Percentiles rank a stretch among this genome's conserved stretches.
Evolutionary conservation across 1,140 invertebrate genomes (phyloP).

Genomic region (Drosophila asahinai): DNA sequence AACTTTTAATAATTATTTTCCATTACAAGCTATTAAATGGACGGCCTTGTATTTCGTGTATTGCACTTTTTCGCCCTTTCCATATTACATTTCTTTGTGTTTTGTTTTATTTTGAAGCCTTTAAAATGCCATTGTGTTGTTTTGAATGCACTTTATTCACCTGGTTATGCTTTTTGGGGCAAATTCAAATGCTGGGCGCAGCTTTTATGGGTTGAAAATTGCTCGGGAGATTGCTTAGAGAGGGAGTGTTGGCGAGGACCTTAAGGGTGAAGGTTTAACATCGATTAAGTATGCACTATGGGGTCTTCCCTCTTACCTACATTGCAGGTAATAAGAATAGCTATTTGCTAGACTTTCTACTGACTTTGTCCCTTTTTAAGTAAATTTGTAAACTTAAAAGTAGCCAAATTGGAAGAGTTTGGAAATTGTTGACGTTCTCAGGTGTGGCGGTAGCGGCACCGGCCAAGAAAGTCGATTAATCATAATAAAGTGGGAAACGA

Average conservation of each 20-base stretch:
- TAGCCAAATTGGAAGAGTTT: constrained; percentile 7
- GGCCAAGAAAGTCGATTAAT: constrained; percentile 44
- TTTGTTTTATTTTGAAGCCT: background rate
- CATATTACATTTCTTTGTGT: constrained; percentile 9
- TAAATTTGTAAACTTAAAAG: too few species aligned
- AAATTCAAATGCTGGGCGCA: constrained; percentile 11
- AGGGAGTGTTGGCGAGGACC: constrained; percentile 5
- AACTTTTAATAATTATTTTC: constrained; percentile 1
- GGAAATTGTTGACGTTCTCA: constrained; percentile 2
- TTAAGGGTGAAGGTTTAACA: constrained; percentile 3
- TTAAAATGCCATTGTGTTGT: constrained; percentile 11
- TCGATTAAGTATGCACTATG: background rate
- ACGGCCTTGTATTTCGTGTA: background rate
- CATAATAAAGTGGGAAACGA: constrained; percentile 19
- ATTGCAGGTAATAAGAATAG: background rate
- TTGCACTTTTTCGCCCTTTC: constrained; percentile 9
- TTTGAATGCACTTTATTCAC: constrained; percentile 21
- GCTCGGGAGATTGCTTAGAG: background rate
- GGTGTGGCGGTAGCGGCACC: background rate
- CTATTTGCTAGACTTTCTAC: background rate
- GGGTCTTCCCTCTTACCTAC: too few species aligned
- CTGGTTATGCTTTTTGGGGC: constrained; percentile 4
- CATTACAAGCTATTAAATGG: constrained; percentile 15
- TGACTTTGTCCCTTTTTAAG: too few species aligned
- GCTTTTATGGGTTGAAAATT: constrained; percentile 3